Evolutionary conservation across 2,797 vertebrate species (phyloP), one percentile per base, ranked within the genome.

Genomic region (Thalassophryne amazonica): DNA sequence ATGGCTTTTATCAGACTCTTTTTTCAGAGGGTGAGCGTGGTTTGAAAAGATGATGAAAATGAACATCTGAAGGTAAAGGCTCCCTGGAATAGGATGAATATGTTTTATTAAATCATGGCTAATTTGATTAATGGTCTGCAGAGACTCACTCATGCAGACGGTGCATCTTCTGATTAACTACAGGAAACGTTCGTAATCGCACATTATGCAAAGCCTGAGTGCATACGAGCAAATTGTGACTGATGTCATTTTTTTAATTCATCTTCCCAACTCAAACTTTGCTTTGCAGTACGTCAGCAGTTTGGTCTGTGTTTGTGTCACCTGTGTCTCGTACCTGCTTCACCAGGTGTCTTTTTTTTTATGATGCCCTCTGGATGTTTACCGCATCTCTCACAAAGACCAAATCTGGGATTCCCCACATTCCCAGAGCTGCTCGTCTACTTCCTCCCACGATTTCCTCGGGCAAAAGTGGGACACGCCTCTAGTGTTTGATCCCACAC

Each of bases 351-450:
- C 27, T 4, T 15, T 12, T 45, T 72, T 43, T 30, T 31, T 1
- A 9, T 54, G 49, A 73, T 16, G 25, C 14, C 34, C 32, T 29
- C 27, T n/a, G n/a, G n/a, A n/a, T n/a, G n/a, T n/a, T n/a, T n/a
- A n/a, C n/a, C n/a, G n/a, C 14, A 51, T 30, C 16, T 35, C 47
- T 38, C 45, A 37, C 49, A 34, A 62, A 51, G 69, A 69, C 58
- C 72, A 73, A 64, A 45, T 56, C 45, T 54, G 80, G 85, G 83
- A 85, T 87, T 87, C 53, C 86, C 84, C 76, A 33, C 69, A 86
- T 88, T 89, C 78, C 74, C 42, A 39, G 43, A 62, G 5, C 22
- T 29, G 8, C 64, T 61, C 37, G 49, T 67, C 54, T 25, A 63
- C 71, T 78, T 50, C 73, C 58, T 11, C 57, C 28, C 41, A 41